Conservation (phyloP, 2,888 invertebrate genomes). For the Camponotus fellah region DNA sequence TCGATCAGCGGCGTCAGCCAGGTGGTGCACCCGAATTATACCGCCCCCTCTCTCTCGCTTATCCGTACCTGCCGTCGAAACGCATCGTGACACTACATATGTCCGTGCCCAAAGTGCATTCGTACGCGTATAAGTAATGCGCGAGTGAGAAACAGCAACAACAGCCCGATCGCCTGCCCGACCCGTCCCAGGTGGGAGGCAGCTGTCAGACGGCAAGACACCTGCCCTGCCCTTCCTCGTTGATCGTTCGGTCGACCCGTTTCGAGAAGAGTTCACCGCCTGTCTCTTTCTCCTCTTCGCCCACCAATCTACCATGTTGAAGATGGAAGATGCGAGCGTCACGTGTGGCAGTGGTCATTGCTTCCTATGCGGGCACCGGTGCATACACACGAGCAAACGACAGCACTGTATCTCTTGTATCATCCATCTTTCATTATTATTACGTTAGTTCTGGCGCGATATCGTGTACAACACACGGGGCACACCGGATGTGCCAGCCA, state of each 20-base stretch:
- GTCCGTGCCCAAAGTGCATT: constrained; percentile 18
- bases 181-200: constrained; percentile 85
- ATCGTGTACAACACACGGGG: constrained; percentile 33
- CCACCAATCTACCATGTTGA: constrained; percentile 24
- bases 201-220: constrained; percentile 85
- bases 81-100: constrained; percentile 36
- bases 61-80: constrained; percentile 49
- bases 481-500: constrained; percentile 48
- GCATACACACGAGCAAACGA: constrained; percentile 73
- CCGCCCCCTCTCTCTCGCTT: constrained; percentile 28
- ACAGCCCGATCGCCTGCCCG: constrained; percentile 37
- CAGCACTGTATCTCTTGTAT: constrained; percentile 60
- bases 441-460: constrained; percentile 20
- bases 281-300: constrained; percentile 9
- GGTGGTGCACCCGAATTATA: constrained; percentile 73
- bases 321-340: constrained; percentile 20
- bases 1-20: constrained; percentile 71
- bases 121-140: constrained; percentile 16
- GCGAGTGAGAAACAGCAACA: constrained; percentile 66
- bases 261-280: constrained; percentile 62
- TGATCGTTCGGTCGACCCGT: constrained; percentile 70
- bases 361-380: constrained; percentile 70
- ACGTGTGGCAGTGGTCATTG: constrained; percentile 41
- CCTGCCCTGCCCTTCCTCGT: constrained; percentile 79
- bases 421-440: constrained; percentile 69